Conservation (phyloP, 2,113 vertebrate species). For the Melanerpes formicivorus region DNA sequence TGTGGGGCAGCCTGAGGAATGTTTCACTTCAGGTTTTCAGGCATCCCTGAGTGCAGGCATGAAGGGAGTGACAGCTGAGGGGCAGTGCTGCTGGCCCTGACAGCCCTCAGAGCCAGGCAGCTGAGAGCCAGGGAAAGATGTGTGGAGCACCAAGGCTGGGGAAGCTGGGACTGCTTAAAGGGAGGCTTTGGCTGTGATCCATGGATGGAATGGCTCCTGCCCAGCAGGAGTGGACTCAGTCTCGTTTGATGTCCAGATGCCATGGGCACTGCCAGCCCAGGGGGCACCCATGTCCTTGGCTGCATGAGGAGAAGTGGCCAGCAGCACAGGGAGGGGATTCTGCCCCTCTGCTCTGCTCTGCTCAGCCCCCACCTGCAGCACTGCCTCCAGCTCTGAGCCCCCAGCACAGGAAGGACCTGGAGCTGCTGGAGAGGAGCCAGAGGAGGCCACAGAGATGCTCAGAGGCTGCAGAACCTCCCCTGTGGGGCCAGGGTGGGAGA, state of each 20-base stretch:
- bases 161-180: not conserved
- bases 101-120: not conserved
- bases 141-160: not conserved
- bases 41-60: not conserved
- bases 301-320: no score
- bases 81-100: not conserved
- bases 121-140: not conserved
- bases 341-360: no score
- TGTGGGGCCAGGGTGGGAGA: no score
- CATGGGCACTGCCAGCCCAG: no score
- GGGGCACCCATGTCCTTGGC: no score
- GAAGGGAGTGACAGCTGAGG: not conserved
- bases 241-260: not conserved
- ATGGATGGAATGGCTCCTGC: rapidly evolving
- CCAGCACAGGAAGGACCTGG: no score
- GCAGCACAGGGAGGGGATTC: no score
- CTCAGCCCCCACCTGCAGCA: no score
- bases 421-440: no score
- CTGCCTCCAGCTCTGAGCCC: no score
- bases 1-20: not conserved
- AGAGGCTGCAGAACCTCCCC: no score
- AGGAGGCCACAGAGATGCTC: no score
- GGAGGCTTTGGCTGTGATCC: not conserved
- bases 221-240: not conserved
- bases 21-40: not conserved